These are phyloP conservation scores for Gasterosteus nipponicus DNA, from an alignment of 2,113 vertebrate genomes.

Conservation along the genomic window DNA sequence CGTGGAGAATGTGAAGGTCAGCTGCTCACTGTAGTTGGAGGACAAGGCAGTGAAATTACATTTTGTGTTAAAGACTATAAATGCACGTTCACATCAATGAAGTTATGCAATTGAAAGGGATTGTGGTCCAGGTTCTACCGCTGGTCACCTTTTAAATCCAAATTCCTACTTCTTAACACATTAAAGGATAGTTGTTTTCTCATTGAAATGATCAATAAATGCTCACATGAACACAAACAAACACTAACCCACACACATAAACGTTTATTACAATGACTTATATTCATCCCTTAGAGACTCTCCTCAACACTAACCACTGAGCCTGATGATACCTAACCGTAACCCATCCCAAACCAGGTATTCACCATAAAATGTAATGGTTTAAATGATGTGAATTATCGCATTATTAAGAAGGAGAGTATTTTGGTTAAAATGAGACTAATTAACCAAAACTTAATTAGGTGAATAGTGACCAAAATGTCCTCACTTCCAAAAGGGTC, in stretches of 20 bases:
- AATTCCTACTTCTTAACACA: neutral
- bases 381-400: neutral
- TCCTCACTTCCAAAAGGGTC: neutral
- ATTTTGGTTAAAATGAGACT: neutral
- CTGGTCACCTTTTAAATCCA: neutral
- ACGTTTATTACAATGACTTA: neutral
- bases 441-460: neutral
- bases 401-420: neutral
- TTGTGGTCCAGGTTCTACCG: neutral
- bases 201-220: slow-evolving; percentile 28
- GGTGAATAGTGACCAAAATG: neutral
- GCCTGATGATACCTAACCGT: neutral
- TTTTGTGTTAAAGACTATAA: neutral
- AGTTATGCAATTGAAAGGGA: neutral
- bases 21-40: neutral
- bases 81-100: neutral
- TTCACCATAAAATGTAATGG: neutral
- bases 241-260: neutral
- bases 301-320: neutral
- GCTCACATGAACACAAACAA: neutral
- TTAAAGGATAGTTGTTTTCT: slow-evolving; percentile 7
- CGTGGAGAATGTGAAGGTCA: slow-evolving; percentile 11
- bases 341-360: neutral
- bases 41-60: neutral
- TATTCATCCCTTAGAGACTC: neutral